Base-by-base conservation (phyloP, 2,113 vertebrate species). In the Ranitomeya imitator region DNA sequence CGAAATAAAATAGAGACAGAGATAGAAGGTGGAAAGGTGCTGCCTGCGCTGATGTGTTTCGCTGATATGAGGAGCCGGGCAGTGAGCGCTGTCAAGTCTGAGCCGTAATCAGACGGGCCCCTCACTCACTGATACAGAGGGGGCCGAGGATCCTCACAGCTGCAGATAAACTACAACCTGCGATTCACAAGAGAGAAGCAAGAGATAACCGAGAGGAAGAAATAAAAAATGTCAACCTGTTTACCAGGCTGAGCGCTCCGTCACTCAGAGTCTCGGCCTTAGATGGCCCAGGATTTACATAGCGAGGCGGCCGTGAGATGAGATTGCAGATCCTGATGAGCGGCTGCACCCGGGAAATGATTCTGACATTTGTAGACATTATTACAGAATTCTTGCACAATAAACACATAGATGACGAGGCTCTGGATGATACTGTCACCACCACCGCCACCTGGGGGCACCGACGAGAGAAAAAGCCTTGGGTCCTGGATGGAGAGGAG, bases 121-220 rank as follows among this genome's bases (percentile, higher is more conserved):
- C 85, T 67, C 60, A 59, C 59, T 67, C 60, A 51, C 85, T 3
- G 59, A 26, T 78, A 54, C 74, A n/a, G 59, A 61, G 57, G 21
- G 74, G 65, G 82, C 52, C 65, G 23, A 11, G 51, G 67, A 21
- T 76, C 54, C 67, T 59, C 69, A 85, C 65, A 26, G 55, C 67
- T 31, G 52, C 83, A 73, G 69, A 85, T 85, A 85, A 85, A 85
- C 69, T 76, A 85, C 83, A 85, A 85, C 83, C 81, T 83, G 60
- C 16, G 45, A n/a, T 37, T 83, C 60, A 61, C 19, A 51, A n/a
- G 82, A n/a, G 82, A 71, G 82, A 45, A 60, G 1, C 57, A 10
- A n/a, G n/a, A 69, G 82, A 84, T 69, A 84, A 71, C 14, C 51
- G 18, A 14, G 21, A 69, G 45, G 10, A 83, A 51, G 80, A 23